Conservation (phyloP, 2,797 vertebrate species). For the Lepus townsendii region DNA sequence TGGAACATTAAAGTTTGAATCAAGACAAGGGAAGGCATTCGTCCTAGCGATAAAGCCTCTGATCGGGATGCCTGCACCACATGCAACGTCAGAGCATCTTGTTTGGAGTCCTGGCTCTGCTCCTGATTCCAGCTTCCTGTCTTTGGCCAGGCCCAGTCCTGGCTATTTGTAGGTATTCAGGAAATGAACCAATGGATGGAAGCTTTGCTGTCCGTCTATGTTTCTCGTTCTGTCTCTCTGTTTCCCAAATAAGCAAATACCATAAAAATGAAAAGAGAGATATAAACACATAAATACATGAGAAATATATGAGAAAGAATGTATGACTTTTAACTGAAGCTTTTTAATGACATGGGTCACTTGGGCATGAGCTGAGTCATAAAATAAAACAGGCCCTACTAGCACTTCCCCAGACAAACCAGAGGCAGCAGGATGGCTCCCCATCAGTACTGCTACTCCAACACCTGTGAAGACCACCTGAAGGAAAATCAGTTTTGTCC, state of each 20-base stretch:
- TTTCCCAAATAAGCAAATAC: too few species aligned
- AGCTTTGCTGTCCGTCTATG: too few species aligned
- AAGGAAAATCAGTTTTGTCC: neutral
- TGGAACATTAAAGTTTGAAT: slow-evolving; percentile 8
- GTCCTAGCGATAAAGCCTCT: too few species aligned
- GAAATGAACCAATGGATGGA: too few species aligned
- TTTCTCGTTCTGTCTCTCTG: too few species aligned
- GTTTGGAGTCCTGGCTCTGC: too few species aligned
- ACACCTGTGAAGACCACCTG: neutral
- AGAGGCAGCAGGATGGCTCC: neutral
- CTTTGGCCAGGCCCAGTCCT: too few species aligned
- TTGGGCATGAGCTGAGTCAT: neutral
- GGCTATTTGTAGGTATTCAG: too few species aligned
- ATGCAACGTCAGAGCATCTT: too few species aligned
- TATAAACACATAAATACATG: neutral
- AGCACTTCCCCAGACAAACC: neutral
- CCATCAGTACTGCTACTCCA: neutral
- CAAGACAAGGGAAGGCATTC: neutral
- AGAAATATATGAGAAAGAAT: neutral
- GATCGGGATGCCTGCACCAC: too few species aligned
- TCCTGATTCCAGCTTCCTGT: too few species aligned
- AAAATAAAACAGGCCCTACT: neutral
- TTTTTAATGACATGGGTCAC: neutral
- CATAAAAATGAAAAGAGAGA: too few species aligned
- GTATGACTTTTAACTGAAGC: neutral